These are phyloP conservation scores for Neoniphon sammara DNA, from an alignment of 2,797 vertebrate genomes.

Conservation along the genomic window DNA sequence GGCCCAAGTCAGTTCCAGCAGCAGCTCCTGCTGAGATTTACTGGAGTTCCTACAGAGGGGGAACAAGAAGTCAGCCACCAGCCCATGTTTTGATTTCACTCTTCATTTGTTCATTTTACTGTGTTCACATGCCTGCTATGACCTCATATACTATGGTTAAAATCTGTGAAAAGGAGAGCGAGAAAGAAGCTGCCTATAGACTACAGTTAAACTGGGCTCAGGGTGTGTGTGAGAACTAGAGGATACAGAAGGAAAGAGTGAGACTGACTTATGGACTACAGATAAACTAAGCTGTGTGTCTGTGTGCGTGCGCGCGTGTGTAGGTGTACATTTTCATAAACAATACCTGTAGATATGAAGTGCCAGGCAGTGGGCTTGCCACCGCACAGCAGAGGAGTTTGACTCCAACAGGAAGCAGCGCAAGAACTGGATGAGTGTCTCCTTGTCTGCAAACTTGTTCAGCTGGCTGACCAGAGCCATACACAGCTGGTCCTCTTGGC, in stretches of 20 bases:
- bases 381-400: constrained; percentile 96
- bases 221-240: too few relatives aligned
- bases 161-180: neutral
- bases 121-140: neutral
- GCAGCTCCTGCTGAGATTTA: constrained; percentile 95
- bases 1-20: constrained; percentile 98
- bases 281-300: neutral
- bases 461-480: constrained; percentile 97
- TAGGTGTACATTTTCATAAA: constrained; percentile 4
- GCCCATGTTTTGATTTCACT: neutral
- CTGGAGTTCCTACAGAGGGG: constrained; percentile 89
- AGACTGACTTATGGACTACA: neutral
- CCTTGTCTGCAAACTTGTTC: constrained; percentile 98
- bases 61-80: constrained; percentile 9
- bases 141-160: neutral
- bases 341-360: constrained; percentile 97
- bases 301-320: neutral
- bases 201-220: neutral
- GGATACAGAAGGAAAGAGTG: neutral
- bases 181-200: neutral
- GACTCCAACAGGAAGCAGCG: constrained; percentile 98
- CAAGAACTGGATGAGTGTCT: constrained; percentile 97
- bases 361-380: constrained; percentile 97
- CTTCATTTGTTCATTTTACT: neutral
- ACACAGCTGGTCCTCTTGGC: constrained; percentile 97